phyloP scores from a whole-genome alignment of 2,888 invertebrate genomes.

The Drosophila bunnanda region DNA sequence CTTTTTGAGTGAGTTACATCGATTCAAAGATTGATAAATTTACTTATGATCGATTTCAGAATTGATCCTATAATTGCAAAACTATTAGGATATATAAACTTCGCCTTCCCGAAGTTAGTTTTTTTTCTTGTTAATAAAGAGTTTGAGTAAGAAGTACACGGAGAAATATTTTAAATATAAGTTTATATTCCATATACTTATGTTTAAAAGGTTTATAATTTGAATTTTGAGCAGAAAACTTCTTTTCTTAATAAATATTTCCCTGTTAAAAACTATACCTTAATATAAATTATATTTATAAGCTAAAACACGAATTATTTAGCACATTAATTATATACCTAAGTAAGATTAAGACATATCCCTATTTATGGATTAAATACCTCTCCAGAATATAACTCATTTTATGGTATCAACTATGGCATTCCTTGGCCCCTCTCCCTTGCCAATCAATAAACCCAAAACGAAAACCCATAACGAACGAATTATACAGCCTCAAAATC shows the following conservation, averaged over 20 bases:
- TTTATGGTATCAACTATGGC: background rate
- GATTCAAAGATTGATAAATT: too few species aligned
- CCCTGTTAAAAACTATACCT: background rate
- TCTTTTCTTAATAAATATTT: background rate
- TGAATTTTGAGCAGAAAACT: too few species aligned
- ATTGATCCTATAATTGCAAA: too few species aligned
- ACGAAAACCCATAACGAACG: conserved; percentile 4
- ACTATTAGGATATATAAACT: too few species aligned
- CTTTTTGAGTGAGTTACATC: too few species aligned
- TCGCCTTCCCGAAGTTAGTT: too few species aligned
- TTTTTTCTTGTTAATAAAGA: too few species aligned
- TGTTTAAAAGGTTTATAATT: background rate
- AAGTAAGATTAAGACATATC: background rate
- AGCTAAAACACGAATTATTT: fast-evolving
- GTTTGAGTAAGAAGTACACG: background rate
- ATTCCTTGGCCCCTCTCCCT: background rate
- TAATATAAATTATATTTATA: background rate
- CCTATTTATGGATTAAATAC: background rate
- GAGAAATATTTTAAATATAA: background rate
- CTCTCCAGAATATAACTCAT: background rate
- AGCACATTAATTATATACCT: background rate
- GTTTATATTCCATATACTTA: background rate
- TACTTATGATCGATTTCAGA: too few species aligned
- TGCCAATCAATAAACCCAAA: conserved; percentile 9
- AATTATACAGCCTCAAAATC: conserved; percentile 19